phyloP scores from a whole-genome alignment of 2,888 invertebrate genomes.

The Branchinecta sandiegonensis region DNA sequence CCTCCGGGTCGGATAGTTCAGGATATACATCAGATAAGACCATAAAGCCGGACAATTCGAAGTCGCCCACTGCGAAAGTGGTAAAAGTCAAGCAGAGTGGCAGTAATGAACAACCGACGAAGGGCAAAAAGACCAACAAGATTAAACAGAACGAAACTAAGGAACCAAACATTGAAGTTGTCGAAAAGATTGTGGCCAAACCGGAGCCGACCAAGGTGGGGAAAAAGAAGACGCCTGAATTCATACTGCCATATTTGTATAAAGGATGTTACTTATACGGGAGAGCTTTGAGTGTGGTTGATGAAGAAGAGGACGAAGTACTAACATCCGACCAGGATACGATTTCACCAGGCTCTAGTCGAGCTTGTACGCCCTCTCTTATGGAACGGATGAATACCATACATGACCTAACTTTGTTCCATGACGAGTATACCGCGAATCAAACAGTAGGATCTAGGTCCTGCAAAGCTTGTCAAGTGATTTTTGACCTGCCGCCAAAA shows the following conservation, averaged over 20 bases:
- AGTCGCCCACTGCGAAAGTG: no score
- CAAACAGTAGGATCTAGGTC: neutral
- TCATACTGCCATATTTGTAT: constrained; percentile 2
- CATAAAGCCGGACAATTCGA: neutral
- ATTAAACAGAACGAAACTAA: no score
- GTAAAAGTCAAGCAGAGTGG: no score
- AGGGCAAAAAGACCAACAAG: no score
- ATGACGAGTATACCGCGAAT: neutral
- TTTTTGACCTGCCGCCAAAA: neutral
- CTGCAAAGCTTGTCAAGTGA: constrained; percentile 7
- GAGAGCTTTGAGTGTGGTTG: neutral
- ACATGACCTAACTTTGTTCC: neutral
- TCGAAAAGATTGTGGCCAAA: no score
- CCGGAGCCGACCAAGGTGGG: neutral
- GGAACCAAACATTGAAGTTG: no score
- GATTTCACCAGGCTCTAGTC: constrained; percentile 1
- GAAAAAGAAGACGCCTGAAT: constrained; percentile 15
- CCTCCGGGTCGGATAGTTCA: constrained; percentile 18
- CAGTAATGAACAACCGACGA: no score
- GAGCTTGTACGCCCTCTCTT: neutral
- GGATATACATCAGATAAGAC: constrained; percentile 1
- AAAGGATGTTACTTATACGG: constrained; percentile 9
- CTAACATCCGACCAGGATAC: neutral
- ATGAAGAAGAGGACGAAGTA: neutral
- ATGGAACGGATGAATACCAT: neutral